phyloP scores from a whole-genome alignment of 2,113 vertebrate genomes.

The Perca flavescens region DNA sequence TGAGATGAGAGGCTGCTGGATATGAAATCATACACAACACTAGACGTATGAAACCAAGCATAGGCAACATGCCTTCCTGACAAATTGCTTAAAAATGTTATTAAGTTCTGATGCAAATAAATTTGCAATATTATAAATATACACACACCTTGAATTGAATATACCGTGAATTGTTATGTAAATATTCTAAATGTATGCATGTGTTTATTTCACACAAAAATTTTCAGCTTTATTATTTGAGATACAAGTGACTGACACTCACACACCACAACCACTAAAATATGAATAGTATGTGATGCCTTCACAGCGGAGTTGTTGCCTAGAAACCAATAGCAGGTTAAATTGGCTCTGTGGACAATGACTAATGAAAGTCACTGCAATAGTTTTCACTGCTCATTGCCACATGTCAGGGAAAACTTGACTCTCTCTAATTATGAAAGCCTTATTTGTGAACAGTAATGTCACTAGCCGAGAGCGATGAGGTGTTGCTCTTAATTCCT shows the following conservation, averaged over 20 bases:
- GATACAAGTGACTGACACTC: neutral
- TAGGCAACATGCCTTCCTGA: neutral
- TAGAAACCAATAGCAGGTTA: conserved; percentile 46
- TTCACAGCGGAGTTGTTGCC: conserved; percentile 53
- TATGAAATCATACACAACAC: conserved; percentile 1
- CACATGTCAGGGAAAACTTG: neutral
- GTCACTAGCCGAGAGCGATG: conserved; percentile 2
- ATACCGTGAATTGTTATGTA: neutral
- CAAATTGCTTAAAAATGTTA: neutral
- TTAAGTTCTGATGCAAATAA: neutral
- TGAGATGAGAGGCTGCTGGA: conserved; percentile 17
- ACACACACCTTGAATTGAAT: no score
- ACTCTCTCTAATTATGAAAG: neutral
- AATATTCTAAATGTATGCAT: neutral
- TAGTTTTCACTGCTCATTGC: conserved; percentile 4
- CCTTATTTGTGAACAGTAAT: neutral
- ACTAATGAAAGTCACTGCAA: conserved; percentile 52
- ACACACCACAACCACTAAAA: conserved; percentile 10
- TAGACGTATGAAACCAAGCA: neutral
- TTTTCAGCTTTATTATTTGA: neutral
- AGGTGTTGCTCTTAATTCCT: neutral
- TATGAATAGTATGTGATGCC: conserved; percentile 5
- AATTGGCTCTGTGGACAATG: conserved; percentile 30
- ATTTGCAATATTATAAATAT: neutral
- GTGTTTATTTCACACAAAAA: neutral